Base-by-base conservation (phyloP, 2,888 invertebrate genomes). In the Smittia aterrima region DNA sequence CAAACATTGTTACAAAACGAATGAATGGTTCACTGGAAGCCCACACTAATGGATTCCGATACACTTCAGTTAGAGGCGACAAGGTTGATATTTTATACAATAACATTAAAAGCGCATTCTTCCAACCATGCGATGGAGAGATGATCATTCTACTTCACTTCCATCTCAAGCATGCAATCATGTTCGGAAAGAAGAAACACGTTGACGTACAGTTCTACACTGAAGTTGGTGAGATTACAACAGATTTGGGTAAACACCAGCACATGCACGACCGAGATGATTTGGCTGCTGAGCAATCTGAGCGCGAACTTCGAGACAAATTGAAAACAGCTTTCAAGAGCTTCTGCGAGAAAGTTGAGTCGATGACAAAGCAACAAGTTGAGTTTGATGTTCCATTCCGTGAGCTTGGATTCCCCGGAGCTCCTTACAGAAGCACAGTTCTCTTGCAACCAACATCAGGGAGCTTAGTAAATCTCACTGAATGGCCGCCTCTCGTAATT, bases 231-330 rank as follows among this genome's bases (percentile, higher is more conserved):
- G 99, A 99, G 85, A 98, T 99, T 75, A 98, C 98, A 0, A 99
- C 99, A 0, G 99, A 99, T 86, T 86, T 99, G 79, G 98, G 98
- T 62, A 99, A 99, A 83, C 98, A 98, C 82, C 98, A 99, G 82
- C 98, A 99, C 83, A 98, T 99, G 98, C 98, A 99, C 82, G 99
- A 99, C 84, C 87, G 98, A 58, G 99, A 99, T 83, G 99, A 99
- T 85, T 85, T 99, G 75, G 96, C 98, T 0, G 97, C 98, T 4
- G 99, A 99, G 84, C 99, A 99, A 85, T 95, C 97, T 74, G 99
- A 99, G 84, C 85, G 98, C 70, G 99, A 99, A 80, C 86, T 99
- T 77, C 86, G 99, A 32, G 95, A 98, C 82, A 98, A 97, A 80
- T 86, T 99, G 74, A 99, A 98, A 83, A 92, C 95, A 0, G 98